These are phyloP conservation scores for Drosophila kambysellisi DNA, from an alignment of 2,888 invertebrate genomes.

Conservation along the genomic window DNA sequence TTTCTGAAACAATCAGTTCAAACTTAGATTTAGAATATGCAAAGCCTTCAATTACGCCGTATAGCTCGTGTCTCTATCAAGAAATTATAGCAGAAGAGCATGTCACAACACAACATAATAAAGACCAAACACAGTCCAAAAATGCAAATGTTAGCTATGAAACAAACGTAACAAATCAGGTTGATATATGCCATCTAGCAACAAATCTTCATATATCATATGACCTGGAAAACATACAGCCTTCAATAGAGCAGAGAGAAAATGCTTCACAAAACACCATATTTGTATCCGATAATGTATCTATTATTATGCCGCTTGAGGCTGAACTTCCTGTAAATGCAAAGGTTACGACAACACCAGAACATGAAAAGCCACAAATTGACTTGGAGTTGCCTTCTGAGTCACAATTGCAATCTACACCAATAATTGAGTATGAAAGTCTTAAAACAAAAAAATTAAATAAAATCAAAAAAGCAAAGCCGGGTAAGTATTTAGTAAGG, in stretches of 20 bases:
- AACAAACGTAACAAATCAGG: conserved; percentile 38
- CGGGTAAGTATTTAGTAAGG: conserved; percentile 53
- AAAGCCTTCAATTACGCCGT: conserved; percentile 54
- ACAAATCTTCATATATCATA: conserved; percentile 8
- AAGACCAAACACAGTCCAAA: conserved; percentile 36
- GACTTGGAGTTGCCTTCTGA: conserved; percentile 29
- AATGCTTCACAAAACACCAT: conserved; percentile 29
- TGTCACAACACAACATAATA: conserved; percentile 45
- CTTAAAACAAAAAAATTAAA: conserved; percentile 29
- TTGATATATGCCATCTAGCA: conserved; percentile 25
- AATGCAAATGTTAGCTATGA: conserved; percentile 44
- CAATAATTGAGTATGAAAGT: conserved; percentile 40
- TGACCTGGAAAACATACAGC: conserved; percentile 19
- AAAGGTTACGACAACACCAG: conserved; percentile 32
- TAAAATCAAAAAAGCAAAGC: conserved; percentile 55
- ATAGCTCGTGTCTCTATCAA: conserved; percentile 76
- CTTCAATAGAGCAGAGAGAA: conserved; percentile 26
- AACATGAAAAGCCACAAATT: conserved; percentile 31
- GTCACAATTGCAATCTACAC: conserved; percentile 23
- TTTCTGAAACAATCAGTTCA: conserved; percentile 33
- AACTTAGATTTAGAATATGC: conserved; percentile 31
- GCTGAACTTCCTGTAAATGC: conserved; percentile 27
- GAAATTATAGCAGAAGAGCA: conserved; percentile 68
- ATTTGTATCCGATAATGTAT: conserved; percentile 26
- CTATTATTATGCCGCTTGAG: conserved; percentile 14